Percentiles rank a stretch among this genome's conserved stretches.
These are phyloP conservation scores for Bombus sibiricus DNA, from an alignment of 1,140 invertebrate genomes.

Conservation along the genomic window DNA sequence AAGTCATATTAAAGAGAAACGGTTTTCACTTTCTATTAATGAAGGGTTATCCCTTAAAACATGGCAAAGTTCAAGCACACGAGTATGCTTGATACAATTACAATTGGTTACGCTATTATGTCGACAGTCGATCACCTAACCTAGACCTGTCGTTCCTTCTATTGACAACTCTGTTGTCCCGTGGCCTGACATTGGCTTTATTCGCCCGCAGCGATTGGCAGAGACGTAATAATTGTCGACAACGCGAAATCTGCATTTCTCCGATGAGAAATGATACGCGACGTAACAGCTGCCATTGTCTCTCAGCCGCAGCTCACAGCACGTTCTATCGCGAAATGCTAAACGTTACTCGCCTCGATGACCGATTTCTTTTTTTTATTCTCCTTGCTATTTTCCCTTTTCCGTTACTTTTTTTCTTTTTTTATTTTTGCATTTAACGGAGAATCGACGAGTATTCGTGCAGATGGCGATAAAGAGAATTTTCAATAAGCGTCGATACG, in stretches of 20 bases:
- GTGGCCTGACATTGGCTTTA: slow-evolving; percentile 21
- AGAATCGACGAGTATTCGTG: neutral
- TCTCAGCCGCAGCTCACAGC: neutral
- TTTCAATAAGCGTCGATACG: neutral
- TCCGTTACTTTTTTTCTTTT: neutral
- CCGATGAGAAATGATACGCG: slow-evolving; percentile 1
- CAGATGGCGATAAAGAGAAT: neutral
- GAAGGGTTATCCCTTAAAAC: too few species aligned
- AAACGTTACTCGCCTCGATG: neutral
- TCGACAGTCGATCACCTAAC: slow-evolving; percentile 25
- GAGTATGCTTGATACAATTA: too few species aligned
- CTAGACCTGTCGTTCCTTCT: neutral
- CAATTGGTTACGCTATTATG: neutral
- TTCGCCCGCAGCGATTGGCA: slow-evolving; percentile 30
- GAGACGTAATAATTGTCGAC: slow-evolving; percentile 41
- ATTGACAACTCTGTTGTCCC: slow-evolving; percentile 33
- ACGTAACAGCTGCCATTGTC: neutral
- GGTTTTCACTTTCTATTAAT: too few species aligned
- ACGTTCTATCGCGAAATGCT: neutral
- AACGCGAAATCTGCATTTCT: slow-evolving; percentile 25
- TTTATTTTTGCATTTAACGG: neutral
- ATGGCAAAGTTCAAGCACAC: too few species aligned
- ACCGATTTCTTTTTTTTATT: neutral
- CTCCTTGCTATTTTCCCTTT: neutral
- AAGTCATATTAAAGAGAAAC: too few species aligned